phyloP scores from a whole-genome alignment of 2,888 invertebrate genomes.

The Harpagoxenus sublaevis region DNA sequence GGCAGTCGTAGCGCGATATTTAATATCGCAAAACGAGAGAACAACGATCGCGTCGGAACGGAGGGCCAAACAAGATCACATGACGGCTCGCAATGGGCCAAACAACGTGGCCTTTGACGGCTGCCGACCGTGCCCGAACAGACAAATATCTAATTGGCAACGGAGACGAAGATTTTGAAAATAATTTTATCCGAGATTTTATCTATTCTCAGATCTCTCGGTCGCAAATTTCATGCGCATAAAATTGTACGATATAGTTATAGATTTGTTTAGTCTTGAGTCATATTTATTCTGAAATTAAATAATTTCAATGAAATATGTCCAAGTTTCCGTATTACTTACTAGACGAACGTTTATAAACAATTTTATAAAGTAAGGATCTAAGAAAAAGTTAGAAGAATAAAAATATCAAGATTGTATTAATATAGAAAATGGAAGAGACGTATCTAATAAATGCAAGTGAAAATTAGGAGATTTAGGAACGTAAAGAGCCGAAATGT shows the following conservation, averaged over 20 bases:
- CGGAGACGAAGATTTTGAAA: background rate
- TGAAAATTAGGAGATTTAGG: background rate
- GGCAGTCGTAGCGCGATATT: constrained; percentile 46
- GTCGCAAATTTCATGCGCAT: background rate
- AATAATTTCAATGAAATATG: background rate
- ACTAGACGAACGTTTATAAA: background rate
- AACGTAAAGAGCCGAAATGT: background rate
- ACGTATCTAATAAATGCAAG: background rate
- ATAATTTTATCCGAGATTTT: background rate
- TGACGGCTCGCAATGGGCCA: constrained; percentile 74
- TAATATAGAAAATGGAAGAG: background rate
- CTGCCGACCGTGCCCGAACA: constrained; percentile 69
- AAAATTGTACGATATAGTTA: background rate
- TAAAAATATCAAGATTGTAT: background rate
- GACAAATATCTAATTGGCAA: constrained; percentile 54
- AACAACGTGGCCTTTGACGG: constrained; percentile 77
- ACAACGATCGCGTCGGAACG: constrained; percentile 55
- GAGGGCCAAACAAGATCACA: constrained; percentile 80
- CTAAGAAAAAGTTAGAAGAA: background rate
- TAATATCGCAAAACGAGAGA: constrained; percentile 55
- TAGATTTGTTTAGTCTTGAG: background rate
- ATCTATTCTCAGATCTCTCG: background rate
- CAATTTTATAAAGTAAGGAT: background rate
- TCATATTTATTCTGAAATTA: background rate
- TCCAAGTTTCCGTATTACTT: background rate